phyloP scores from a whole-genome alignment of 1,140 invertebrate genomes.

The Caerostris darwini region DNA sequence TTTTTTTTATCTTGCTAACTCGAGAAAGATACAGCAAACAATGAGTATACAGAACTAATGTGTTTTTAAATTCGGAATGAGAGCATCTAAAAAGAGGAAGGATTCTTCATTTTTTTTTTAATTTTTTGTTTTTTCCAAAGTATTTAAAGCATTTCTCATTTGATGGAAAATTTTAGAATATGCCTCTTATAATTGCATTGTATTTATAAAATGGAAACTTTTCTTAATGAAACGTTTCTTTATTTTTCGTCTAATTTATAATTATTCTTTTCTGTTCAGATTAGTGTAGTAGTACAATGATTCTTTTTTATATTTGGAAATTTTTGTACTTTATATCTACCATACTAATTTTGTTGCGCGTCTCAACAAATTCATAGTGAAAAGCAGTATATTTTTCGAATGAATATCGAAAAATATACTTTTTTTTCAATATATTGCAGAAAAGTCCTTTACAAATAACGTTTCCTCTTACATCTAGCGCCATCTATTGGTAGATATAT shows the following conservation, averaged over 20 bases:
- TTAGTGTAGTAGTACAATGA: too few species aligned
- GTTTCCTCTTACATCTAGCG: too few species aligned
- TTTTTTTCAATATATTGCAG: too few species aligned
- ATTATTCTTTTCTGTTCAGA: too few species aligned
- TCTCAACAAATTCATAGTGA: too few species aligned
- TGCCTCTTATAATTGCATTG: not conserved
- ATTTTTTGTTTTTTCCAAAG: not conserved
- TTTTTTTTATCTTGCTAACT: not conserved
- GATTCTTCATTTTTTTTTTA: not conserved
- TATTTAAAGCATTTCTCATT: constrained; percentile 29
- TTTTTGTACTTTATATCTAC: too few species aligned
- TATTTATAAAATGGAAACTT: not conserved
- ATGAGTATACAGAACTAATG: constrained; percentile 21
- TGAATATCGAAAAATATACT: too few species aligned
- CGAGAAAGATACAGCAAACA: constrained; percentile 11
- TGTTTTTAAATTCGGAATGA: constrained; percentile 14
- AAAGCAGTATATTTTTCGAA: too few species aligned
- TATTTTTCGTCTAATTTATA: not conserved
- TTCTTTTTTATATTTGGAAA: too few species aligned
- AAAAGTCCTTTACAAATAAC: too few species aligned
- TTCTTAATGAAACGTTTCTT: not conserved
- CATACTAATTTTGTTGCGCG: too few species aligned
- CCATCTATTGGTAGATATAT: too few species aligned
- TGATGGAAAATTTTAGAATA: not conserved
- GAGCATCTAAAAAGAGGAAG: not conserved